These are phyloP conservation scores for Bombus sylvicola DNA, from an alignment of 1,140 invertebrate genomes.

Conservation along the genomic window DNA sequence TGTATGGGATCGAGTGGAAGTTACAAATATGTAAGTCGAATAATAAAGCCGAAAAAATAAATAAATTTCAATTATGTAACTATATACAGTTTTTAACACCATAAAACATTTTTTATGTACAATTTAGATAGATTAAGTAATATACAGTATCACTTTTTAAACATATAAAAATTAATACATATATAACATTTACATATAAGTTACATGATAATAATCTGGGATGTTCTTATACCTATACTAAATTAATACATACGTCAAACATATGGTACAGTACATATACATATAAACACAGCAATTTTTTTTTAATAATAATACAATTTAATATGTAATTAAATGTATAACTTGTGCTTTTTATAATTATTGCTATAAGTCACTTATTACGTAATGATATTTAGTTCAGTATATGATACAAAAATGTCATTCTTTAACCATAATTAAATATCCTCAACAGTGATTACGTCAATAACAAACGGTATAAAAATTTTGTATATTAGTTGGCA, in stretches of 20 bases:
- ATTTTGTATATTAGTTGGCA: constrained; percentile 47
- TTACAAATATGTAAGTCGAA: no score
- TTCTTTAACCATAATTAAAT: neutral
- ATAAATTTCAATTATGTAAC: no score
- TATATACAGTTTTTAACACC: neutral
- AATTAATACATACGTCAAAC: neutral
- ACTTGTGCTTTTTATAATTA: constrained; percentile 25
- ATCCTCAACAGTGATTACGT: constrained; percentile 25
- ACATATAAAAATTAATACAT: neutral
- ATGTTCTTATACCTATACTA: neutral
- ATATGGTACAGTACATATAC: neutral
- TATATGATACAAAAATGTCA: neutral
- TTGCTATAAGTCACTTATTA: constrained; percentile 7
- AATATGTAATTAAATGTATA: constrained; percentile 24
- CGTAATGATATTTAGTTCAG: neutral
- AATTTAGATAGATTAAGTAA: constrained; percentile 3
- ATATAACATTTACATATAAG: neutral
- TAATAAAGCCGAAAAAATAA: no score
- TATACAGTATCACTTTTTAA: neutral
- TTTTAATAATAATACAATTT: constrained; percentile 19
- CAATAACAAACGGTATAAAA: constrained; percentile 50
- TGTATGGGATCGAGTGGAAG: neutral
- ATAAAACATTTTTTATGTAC: neutral
- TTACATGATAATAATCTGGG: neutral
- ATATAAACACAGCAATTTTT: neutral